A percentile compares a stretch with the other conserved stretches of the same genome.
Conservation (phyloP, 2,797 vertebrate genomes). For the Liasis olivaceus region DNA sequence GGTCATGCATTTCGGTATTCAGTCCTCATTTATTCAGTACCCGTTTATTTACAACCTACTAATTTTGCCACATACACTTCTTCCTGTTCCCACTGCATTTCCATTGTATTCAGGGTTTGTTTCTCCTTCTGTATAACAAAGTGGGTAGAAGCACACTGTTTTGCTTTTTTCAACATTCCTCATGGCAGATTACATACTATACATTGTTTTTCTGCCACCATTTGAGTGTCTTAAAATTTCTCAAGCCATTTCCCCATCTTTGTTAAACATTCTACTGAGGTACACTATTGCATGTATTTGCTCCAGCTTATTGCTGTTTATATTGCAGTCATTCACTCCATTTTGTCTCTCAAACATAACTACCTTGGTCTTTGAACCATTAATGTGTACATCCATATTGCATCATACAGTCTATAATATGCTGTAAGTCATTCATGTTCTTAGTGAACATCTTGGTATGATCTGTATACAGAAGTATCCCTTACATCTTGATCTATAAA, state of each 20-base stretch:
- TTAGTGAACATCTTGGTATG: background rate
- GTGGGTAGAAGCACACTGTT: background rate
- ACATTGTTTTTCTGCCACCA: background rate
- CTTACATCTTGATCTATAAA: background rate
- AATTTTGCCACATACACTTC: background rate
- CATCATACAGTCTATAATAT: background rate
- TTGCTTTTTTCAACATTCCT: background rate
- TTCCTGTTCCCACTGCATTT: background rate
- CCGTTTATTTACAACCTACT: background rate
- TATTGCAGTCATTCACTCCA: background rate
- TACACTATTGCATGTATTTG: background rate
- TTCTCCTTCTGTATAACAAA: background rate
- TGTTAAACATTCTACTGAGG: background rate
- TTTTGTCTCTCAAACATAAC: background rate
- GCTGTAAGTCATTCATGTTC: background rate
- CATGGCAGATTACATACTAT: background rate
- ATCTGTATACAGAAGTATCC: background rate
- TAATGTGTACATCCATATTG: background rate
- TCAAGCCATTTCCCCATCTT: background rate
- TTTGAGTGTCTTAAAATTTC: background rate
- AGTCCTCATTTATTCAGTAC: background rate
- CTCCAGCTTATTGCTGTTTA: background rate
- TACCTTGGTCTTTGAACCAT: background rate
- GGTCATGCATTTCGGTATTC: background rate
- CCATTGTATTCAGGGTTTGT: background rate